Percentiles rank a stretch among this genome's conserved stretches.
These are phyloP conservation scores for Pitangus sulphuratus DNA, from an alignment of 2,797 vertebrate genomes.

Conservation along the genomic window DNA sequence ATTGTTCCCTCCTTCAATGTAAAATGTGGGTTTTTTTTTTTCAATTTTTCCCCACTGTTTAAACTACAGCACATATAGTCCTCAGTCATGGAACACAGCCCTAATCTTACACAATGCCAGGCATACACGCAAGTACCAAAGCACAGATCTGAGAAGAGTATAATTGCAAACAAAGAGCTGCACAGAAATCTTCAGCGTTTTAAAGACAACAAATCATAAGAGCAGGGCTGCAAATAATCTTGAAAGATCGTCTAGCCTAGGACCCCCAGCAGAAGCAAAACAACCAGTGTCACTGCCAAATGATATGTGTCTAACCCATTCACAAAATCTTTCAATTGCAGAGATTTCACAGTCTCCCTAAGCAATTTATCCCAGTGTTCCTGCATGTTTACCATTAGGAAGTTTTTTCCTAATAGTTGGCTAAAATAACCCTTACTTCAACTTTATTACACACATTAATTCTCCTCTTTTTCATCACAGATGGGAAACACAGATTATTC, in stretches of 20 bases:
- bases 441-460: background rate
- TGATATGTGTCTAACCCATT: background rate
- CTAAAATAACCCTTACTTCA: background rate
- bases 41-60: background rate
- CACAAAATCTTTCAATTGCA: background rate
- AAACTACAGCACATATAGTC: background rate
- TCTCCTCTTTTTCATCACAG: background rate
- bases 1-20: background rate
- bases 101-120: background rate
- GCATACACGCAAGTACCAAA: accelerated
- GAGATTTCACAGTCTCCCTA: background rate
- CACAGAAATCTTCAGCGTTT: background rate
- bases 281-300: background rate
- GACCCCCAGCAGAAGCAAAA: background rate
- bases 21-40: background rate
- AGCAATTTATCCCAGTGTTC: background rate
- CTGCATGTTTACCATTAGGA: background rate
- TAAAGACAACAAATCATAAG: background rate
- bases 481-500: background rate
- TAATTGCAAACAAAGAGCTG: background rate
- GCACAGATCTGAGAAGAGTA: background rate
- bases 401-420: background rate
- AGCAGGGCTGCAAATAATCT: background rate
- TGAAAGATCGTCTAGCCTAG: background rate
- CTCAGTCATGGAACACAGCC: accelerated